Evolutionary conservation across 2,797 vertebrate species (phyloP), one percentile per base, ranked within the genome.

Genomic region (Anguilla anguilla): DNA sequence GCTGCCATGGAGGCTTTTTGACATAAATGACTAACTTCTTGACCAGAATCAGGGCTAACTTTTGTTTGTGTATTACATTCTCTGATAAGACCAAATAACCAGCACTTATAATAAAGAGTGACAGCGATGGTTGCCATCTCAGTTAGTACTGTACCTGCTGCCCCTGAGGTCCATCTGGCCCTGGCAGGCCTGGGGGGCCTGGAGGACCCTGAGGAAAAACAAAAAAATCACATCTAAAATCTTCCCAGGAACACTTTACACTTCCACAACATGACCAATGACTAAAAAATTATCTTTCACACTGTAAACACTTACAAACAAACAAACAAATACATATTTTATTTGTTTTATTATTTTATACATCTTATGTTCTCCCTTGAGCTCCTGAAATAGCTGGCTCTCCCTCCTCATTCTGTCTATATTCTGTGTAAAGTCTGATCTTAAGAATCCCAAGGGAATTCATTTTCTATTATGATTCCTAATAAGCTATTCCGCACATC

Each of bases 131-230:
- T n/a, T 13, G 64, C 55, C 55, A 43, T 31, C 61, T 2, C 89
- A 31, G 64, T 2, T 39, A 43, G 53, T 89, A 43, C 39, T 79
- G 35, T 22, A 95, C 94, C 94, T 95, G 94, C 67, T 89, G 85
- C 82, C 94, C 94, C 31, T 88, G 89, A 82, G 83, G 53, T 31
- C 94, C 94, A 87, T 92, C 89, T 85, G 85, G 49, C 83, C 95
- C 95, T 17, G n/a, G 61, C 69, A 82, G 25, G 61, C 94, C 94
- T 53, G 85, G 88, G 64, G 86, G 51, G 57, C 94, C 94, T 46
- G 88, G 88, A 72, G 92, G 87, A 88, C 94, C 94, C 94, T 95
- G 85, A 51, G 77, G 87, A 88, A 89, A 82, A 84, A 43, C n/a
- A 28, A 43, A 0, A 55, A 86, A 28, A 49, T 64, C 17, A 22